Conservation (phyloP, 2,113 vertebrate genomes). For the Sorex fumeus region DNA sequence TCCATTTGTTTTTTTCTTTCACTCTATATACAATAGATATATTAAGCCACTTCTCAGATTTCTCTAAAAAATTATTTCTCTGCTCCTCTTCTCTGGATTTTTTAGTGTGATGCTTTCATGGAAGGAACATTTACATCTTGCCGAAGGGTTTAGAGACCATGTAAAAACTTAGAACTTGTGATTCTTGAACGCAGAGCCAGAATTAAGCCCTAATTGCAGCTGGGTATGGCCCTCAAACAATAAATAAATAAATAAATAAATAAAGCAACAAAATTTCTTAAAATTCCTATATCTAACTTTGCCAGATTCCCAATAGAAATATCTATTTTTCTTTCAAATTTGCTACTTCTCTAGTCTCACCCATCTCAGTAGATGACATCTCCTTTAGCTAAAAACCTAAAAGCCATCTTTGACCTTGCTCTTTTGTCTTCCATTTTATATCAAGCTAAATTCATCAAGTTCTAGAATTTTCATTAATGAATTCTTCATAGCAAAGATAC, state of each 20-base stretch:
- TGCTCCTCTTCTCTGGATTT: background rate
- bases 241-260: too few species aligned
- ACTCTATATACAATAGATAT: background rate
- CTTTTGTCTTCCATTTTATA: background rate
- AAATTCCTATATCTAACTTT: background rate
- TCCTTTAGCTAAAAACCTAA: background rate
- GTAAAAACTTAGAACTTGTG: background rate
- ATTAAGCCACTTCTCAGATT: background rate
- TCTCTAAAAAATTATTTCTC: background rate
- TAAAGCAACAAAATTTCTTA: too few species aligned
- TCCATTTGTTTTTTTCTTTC: background rate
- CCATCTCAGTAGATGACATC: background rate
- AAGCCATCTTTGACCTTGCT: background rate
- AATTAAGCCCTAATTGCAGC: too few species aligned
- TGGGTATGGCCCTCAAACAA: too few species aligned
- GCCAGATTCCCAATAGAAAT: conserved; percentile 4
- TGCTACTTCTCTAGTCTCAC: background rate
- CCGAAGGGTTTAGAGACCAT: background rate
- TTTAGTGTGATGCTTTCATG: background rate
- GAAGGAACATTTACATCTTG: background rate
- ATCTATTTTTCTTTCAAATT: background rate
- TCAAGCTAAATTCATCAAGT: background rate
- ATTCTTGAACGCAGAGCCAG: too few species aligned
- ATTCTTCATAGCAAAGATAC: background rate
- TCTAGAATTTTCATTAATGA: background rate